phyloP scores from a whole-genome alignment of 2,113 vertebrate genomes.

The Nyctereutes procyonoides region DNA sequence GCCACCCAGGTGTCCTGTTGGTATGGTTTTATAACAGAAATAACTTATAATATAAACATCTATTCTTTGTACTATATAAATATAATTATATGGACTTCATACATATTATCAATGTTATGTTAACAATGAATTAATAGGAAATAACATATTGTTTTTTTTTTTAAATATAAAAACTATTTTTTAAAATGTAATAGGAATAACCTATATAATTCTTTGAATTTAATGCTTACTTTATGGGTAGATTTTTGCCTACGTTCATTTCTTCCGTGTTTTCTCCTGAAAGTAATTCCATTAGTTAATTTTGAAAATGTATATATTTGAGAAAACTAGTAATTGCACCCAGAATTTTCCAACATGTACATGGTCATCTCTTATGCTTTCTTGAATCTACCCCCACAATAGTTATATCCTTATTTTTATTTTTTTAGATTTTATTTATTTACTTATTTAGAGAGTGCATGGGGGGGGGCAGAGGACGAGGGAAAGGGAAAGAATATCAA shows the following conservation, averaged over 20 bases:
- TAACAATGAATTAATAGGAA: not conserved
- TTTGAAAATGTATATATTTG: not conserved
- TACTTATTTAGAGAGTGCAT: not conserved
- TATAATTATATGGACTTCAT: not conserved
- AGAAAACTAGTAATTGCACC: not conserved
- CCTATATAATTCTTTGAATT: not conserved
- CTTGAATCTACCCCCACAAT: not conserved
- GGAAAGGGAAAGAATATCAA: not conserved
- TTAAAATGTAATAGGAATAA: not conserved
- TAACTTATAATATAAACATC: constrained; percentile 15
- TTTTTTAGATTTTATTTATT: not conserved
- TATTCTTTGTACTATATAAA: not conserved
- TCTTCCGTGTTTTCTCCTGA: not conserved
- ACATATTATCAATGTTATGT: not conserved
- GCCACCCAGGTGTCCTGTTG: too few relatives aligned
- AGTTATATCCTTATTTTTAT: not conserved
- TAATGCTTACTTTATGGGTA: not conserved
- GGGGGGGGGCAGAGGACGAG: not conserved
- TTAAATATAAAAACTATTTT: constrained; percentile 3
- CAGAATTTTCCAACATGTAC: not conserved
- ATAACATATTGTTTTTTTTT: not conserved
- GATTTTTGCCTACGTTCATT: constrained; percentile 1
- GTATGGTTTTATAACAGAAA: not conserved
- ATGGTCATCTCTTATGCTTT: not conserved
- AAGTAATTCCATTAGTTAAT: not conserved